A percentile compares a stretch with the other conserved stretches of the same genome.
phyloP scores from a whole-genome alignment of 2,797 vertebrate genomes.

The Amniataba percoides region DNA sequence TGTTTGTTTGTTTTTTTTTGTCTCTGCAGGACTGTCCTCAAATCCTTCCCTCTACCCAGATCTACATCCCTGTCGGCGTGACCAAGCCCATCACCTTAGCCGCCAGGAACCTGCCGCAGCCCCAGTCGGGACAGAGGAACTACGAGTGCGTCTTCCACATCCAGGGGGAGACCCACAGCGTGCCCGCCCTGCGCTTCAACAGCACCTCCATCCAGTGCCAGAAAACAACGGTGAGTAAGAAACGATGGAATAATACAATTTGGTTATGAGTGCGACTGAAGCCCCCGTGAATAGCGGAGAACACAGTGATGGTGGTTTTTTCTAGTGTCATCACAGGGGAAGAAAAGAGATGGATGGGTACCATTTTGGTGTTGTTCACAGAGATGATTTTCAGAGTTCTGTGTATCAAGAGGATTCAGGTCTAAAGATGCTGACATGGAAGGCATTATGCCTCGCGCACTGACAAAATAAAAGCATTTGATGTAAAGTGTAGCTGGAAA shows the following conservation, averaged over 20 bases:
- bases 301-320: slow-evolving; percentile 9
- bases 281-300: background rate
- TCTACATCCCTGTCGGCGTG: slow-evolving; percentile 95
- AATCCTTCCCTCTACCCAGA: slow-evolving; percentile 96
- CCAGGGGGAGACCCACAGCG: slow-evolving; percentile 90
- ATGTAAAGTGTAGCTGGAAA: background rate
- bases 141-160: slow-evolving; percentile 98
- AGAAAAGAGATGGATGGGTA: background rate
- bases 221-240: slow-evolving; percentile 92
- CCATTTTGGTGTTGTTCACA: background rate
- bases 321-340: background rate
- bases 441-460: background rate
- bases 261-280: slow-evolving; percentile 5
- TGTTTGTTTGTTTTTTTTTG: background rate
- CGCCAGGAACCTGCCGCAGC: slow-evolving; percentile 96
- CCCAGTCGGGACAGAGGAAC: slow-evolving; percentile 95
- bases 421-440: background rate
- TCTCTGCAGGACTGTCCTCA: slow-evolving; percentile 93
- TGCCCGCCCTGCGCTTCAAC: slow-evolving; percentile 97
- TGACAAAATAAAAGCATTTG: slow-evolving; percentile 16
- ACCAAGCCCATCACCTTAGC: slow-evolving; percentile 96
- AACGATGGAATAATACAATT: background rate
- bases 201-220: slow-evolving; percentile 99
- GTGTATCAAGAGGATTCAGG: background rate
- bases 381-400: background rate